These are phyloP conservation scores for Gallinago solitaria DNA, from an alignment of 2,797 vertebrate genomes.

Conservation along the genomic window DNA sequence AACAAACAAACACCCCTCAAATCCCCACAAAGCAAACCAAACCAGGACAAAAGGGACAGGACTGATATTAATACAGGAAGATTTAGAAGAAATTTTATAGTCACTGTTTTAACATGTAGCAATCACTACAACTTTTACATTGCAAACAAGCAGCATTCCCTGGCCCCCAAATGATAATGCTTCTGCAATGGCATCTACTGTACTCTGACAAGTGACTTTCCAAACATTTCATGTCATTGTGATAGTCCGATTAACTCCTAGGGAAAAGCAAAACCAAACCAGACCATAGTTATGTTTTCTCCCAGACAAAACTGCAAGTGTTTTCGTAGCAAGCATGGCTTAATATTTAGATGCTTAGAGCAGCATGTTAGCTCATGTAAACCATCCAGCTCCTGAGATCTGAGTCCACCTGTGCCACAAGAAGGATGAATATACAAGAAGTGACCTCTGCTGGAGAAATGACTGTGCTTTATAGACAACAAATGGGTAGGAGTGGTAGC, in stretches of 20 bases:
- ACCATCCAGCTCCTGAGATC: background rate
- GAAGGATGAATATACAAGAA: background rate
- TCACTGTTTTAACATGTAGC: background rate
- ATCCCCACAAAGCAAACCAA: background rate
- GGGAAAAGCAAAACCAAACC: background rate
- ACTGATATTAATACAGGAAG: background rate
- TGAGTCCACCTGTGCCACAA: background rate
- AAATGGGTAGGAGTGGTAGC: rapidly evolving
- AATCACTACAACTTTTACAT: background rate
- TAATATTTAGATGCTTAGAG: background rate
- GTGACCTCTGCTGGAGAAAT: slow-evolving; percentile 43
- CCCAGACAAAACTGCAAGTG: background rate
- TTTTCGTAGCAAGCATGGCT: background rate
- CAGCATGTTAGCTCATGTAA: background rate
- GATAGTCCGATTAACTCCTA: background rate
- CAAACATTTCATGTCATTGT: background rate
- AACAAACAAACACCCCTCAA: rapidly evolving
- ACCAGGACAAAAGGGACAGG: background rate
- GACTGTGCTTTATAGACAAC: background rate
- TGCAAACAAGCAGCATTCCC: background rate
- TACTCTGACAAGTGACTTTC: background rate
- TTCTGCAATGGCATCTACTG: background rate
- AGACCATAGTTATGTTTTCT: background rate
- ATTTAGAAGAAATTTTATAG: background rate
- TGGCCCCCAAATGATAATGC: background rate